phyloP scores from a whole-genome alignment of 2,113 vertebrate species.

The Silurus glanis region DNA sequence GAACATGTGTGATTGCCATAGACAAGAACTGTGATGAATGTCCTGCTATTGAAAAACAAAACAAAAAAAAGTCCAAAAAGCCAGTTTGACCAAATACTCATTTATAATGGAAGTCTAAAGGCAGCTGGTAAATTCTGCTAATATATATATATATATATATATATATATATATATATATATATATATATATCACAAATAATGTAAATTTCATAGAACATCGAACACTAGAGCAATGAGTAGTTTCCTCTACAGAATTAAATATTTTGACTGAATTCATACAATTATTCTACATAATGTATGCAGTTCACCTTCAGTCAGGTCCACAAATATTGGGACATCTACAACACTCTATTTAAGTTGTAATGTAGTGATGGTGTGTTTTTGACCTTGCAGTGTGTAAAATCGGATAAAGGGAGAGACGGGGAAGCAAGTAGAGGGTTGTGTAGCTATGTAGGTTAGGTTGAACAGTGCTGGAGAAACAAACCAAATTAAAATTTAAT shows the following conservation, averaged over 20 bases:
- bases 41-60: background rate
- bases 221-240: background rate
- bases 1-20: background rate
- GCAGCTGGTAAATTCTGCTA: background rate
- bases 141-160: background rate
- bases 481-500: too few species aligned
- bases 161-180: background rate
- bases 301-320: background rate
- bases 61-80: too few species aligned
- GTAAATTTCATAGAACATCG: background rate
- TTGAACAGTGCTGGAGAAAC: too few species aligned
- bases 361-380: background rate
- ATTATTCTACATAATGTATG: background rate
- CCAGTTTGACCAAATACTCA: background rate
- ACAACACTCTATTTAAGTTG: background rate
- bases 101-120: background rate
- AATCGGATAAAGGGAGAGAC: background rate
- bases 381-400: background rate
- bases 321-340: background rate
- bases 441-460: background rate
- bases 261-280: background rate
- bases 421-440: background rate
- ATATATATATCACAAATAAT: background rate
- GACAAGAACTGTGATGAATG: background rate
- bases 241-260: background rate